Conservation (phyloP, 2,797 vertebrate genomes). For the Notoglanidium macrostoma region DNA sequence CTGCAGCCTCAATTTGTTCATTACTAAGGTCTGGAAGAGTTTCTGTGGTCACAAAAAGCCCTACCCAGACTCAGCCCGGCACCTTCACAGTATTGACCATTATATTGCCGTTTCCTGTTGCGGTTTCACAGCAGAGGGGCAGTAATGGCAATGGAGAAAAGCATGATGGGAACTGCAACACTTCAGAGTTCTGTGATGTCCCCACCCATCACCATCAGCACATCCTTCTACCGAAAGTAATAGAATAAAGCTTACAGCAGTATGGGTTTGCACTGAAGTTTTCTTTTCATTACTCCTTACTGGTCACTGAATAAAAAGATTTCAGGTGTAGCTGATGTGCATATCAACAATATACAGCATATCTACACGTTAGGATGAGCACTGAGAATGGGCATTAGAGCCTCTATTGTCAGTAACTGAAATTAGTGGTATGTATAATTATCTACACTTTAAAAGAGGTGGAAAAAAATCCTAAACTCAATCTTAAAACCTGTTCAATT, state of each 20-base stretch:
- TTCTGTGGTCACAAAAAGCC: slow-evolving; percentile 74
- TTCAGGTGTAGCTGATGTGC: background rate
- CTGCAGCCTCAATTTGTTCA: slow-evolving; percentile 61
- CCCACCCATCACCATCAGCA: slow-evolving; percentile 74
- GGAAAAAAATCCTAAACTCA: background rate
- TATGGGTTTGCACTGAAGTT: background rate
- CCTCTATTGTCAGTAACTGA: background rate
- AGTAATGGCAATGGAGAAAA: slow-evolving; percentile 69
- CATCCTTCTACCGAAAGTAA: slow-evolving; percentile 66
- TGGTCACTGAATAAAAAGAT: background rate
- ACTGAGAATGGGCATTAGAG: background rate
- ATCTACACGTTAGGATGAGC: background rate
- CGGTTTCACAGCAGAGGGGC: slow-evolving; percentile 73
- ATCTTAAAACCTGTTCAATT: background rate
- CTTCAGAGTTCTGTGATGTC: slow-evolving; percentile 62
- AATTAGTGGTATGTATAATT: background rate
- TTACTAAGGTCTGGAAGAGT: slow-evolving; percentile 70
- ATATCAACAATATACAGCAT: background rate
- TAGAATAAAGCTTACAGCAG: background rate
- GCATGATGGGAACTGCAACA: slow-evolving; percentile 66
- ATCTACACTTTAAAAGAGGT: background rate
- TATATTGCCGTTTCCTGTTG: slow-evolving; percentile 86
- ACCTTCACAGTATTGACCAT: slow-evolving; percentile 79
- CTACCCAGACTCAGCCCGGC: slow-evolving; percentile 59
- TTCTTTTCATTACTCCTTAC: background rate